Evolutionary conservation across 53 echinoderm and acorn worm genomes (phyloP).

Genomic region (Astropecten irregularis): DNA sequence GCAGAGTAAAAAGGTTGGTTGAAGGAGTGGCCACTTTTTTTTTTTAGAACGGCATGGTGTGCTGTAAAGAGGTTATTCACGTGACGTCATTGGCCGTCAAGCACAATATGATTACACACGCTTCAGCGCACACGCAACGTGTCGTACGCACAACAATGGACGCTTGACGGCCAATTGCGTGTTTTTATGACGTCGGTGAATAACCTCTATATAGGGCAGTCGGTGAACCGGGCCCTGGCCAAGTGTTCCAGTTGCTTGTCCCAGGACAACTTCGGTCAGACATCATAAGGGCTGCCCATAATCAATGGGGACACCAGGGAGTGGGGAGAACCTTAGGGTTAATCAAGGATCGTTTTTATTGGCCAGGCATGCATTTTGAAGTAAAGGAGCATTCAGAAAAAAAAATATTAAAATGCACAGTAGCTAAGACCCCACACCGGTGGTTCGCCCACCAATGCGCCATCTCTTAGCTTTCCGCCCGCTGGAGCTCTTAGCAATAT

Average conservation of each 20-base stretch:
- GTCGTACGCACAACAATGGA: too few species aligned
- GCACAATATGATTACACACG: too few species aligned
- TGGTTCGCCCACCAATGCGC: constrained; percentile 17
- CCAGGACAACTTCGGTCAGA: constrained; percentile 35
- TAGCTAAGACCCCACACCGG: constrained; percentile 39
- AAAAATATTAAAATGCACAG: not conserved
- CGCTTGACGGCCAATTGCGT: too few species aligned
- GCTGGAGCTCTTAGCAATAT: constrained; percentile 61
- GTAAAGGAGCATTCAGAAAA: not conserved
- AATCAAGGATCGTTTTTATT: constrained; percentile 60
- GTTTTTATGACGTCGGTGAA: too few species aligned
- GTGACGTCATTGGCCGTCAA: too few species aligned
- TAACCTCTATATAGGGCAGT: constrained; percentile 40
- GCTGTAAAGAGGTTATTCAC: too few species aligned
- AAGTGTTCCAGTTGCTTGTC: constrained; percentile 50
- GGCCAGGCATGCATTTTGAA: constrained; percentile 61
- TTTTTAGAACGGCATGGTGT: constrained; percentile 39
- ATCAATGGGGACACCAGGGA: not conserved
- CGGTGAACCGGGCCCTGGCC: not conserved
- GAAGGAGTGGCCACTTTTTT: not conserved
- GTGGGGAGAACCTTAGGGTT: constrained; percentile 49
- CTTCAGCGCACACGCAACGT: too few species aligned
- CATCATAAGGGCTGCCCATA: constrained; percentile 28
- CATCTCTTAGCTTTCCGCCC: constrained; percentile 49
- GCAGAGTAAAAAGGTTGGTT: constrained; percentile 23